phyloP scores from a whole-genome alignment of 2,888 invertebrate species.

The Phymatocera aterrima region DNA sequence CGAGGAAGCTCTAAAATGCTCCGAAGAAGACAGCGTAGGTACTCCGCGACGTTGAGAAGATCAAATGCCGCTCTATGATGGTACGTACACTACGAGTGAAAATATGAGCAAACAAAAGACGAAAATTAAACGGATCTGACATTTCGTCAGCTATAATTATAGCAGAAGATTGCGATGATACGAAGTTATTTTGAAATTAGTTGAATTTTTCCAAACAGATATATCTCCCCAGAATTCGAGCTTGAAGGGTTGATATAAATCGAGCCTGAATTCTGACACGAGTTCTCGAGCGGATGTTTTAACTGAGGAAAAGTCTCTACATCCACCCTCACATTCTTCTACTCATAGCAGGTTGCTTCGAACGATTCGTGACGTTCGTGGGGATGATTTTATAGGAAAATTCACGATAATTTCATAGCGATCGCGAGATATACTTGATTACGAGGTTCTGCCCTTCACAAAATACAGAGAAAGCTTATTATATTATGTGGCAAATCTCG shows the following conservation, averaged over 20 bases:
- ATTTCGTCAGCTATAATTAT: too few relatives aligned
- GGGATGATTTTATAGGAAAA: not conserved
- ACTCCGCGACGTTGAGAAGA: too few relatives aligned
- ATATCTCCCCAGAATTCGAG: not conserved
- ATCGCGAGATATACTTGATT: slow-evolving; percentile 13
- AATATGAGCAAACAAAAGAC: too few relatives aligned
- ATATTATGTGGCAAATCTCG: too few relatives aligned
- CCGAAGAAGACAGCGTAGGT: too few relatives aligned
- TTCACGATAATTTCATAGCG: too few relatives aligned
- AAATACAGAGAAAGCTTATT: too few relatives aligned
- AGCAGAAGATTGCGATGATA: too few relatives aligned
- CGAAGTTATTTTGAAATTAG: not conserved
- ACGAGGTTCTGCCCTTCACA: too few relatives aligned
- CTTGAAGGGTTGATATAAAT: not conserved
- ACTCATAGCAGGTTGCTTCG: not conserved
- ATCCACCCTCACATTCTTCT: not conserved
- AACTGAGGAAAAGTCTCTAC: not conserved
- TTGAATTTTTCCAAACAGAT: not conserved
- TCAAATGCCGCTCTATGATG: not conserved
- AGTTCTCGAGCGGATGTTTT: not conserved
- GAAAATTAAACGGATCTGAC: too few relatives aligned
- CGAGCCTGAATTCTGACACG: not conserved
- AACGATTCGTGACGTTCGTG: slow-evolving; percentile 5
- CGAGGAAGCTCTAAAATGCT: not conserved
- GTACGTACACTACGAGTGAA: not conserved